These are phyloP conservation scores for Allacma fusca DNA, from an alignment of 2,888 invertebrate genomes.

Conservation along the genomic window DNA sequence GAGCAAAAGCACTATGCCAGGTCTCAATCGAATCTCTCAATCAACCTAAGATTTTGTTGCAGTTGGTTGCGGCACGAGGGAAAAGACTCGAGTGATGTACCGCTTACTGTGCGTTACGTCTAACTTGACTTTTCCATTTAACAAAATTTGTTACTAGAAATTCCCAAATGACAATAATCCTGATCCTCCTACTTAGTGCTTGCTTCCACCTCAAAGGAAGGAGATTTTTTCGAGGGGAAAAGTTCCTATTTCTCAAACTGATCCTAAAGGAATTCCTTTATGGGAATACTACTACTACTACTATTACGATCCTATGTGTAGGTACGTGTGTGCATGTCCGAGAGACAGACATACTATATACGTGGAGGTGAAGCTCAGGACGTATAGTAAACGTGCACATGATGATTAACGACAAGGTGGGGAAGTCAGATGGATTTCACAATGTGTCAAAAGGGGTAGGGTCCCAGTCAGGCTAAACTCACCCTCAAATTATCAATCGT, in stretches of 20 bases:
- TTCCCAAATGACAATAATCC: no score
- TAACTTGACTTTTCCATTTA: no score
- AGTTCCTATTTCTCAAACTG: no score
- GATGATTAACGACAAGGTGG: conserved; percentile 24
- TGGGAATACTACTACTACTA: no score
- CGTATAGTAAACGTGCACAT: background rate
- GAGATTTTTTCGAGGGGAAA: no score
- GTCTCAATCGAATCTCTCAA: background rate
- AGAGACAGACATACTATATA: no score
- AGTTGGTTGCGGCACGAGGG: conserved; percentile 8
- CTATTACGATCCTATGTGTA: no score
- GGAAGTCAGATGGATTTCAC: conserved; percentile 27
- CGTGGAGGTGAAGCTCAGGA: no score
- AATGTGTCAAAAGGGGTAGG: conserved; percentile 30
- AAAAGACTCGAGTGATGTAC: background rate
- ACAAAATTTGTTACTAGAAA: no score
- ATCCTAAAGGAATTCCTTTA: no score
- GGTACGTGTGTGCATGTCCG: no score
- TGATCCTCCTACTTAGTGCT: no score
- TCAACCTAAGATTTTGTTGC: conserved; percentile 11
- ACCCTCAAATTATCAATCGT: conserved; percentile 7
- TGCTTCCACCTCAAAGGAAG: background rate
- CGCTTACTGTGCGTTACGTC: background rate
- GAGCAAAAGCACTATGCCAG: background rate
- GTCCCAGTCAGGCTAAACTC: conserved; percentile 9